Evolutionary conservation across 2,888 invertebrate species (phyloP).

Genomic region (Ametastegia equiseti): DNA sequence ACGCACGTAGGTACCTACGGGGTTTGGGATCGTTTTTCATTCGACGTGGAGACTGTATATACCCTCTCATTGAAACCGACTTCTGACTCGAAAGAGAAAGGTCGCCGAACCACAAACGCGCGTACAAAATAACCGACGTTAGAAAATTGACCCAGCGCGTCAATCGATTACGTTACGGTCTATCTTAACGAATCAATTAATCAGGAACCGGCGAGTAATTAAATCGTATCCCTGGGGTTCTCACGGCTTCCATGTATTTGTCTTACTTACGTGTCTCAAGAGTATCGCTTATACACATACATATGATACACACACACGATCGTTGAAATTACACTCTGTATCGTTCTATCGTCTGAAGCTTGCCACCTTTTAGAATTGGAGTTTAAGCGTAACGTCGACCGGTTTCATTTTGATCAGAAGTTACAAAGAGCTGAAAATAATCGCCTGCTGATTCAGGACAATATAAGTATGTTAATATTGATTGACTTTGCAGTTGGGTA

Average conservation of each 20-base stretch:
- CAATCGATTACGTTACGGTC: constrained; percentile 50
- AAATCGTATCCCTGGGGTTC: constrained; percentile 47
- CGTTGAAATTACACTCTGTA: background rate
- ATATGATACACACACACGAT: background rate
- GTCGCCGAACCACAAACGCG: constrained; percentile 39
- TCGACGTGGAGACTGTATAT: constrained; percentile 26
- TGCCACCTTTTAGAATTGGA: background rate
- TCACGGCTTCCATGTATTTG: constrained; percentile 34
- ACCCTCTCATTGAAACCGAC: constrained; percentile 46
- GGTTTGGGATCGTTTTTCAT: constrained; percentile 29
- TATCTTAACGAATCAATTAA: constrained; percentile 51
- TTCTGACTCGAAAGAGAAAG: constrained; percentile 56
- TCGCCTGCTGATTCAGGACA: background rate
- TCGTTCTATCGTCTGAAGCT: background rate
- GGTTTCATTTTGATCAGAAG: background rate
- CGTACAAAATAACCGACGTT: constrained; percentile 24
- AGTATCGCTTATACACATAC: background rate
- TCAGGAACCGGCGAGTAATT: constrained; percentile 47
- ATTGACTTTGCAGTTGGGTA: background rate
- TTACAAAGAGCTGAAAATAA: background rate
- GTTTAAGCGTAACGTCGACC: background rate
- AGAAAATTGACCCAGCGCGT: constrained; percentile 44
- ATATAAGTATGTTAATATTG: background rate
- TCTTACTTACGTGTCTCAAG: background rate
- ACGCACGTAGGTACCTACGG: background rate